Percentiles rank a stretch among this genome's conserved stretches.
Conservation (phyloP, 2,113 vertebrate species). For the Phaethornis superciliosus region DNA sequence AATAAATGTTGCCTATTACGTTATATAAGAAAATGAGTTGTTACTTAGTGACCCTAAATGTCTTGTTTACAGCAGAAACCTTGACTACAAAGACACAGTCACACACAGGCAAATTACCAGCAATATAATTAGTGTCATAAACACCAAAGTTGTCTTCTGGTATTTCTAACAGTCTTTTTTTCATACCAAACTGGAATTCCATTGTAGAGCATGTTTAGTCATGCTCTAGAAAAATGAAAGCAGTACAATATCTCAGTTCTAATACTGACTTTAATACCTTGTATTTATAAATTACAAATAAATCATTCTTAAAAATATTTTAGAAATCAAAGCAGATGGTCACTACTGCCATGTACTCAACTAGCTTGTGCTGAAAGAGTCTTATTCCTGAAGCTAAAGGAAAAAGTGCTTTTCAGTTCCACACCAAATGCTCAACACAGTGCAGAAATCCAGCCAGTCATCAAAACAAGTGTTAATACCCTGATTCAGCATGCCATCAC, state of each 20-base stretch:
- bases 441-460: not conserved
- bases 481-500: not conserved
- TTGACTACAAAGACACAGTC: not conserved
- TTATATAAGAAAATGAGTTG: not conserved
- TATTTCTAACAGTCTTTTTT: not conserved
- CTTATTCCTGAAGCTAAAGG: not conserved
- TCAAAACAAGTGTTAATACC: not conserved
- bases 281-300: not conserved
- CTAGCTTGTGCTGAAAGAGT: not conserved
- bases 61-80: constrained; percentile 14
- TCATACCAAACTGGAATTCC: not conserved
- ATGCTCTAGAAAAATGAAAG: not conserved
- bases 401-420: not conserved
- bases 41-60: not conserved
- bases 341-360: not conserved
- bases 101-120: not conserved
- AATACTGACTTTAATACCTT: not conserved
- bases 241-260: not conserved
- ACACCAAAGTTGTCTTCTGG: not conserved
- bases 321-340: not conserved
- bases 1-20: not conserved
- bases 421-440: not conserved
- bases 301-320: not conserved
- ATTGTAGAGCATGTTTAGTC: not conserved
- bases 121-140: not conserved